Evolutionary conservation across 1,140 invertebrate genomes (phyloP).

Genomic region (Trissolcus basalis): DNA sequence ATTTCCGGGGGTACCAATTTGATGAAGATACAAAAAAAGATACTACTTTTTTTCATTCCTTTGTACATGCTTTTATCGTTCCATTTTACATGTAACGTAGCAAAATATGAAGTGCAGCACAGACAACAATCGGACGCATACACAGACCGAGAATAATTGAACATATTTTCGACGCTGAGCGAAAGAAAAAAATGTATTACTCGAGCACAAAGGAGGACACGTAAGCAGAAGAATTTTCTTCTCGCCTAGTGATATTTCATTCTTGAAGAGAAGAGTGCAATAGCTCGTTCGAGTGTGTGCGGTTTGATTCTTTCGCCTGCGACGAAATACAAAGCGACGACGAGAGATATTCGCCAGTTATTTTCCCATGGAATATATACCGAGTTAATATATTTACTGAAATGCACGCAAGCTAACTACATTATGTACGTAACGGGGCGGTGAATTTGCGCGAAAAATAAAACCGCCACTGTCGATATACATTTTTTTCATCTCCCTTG

Average conservation of each 20-base stretch:
- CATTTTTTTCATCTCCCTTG: too few relatives aligned
- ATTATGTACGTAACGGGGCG: constrained; percentile 22
- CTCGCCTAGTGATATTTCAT: not conserved
- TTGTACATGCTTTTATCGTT: too few relatives aligned
- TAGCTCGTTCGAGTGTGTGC: not conserved
- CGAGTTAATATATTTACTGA: constrained; percentile 31
- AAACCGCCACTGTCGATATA: too few relatives aligned
- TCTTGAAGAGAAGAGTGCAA: not conserved
- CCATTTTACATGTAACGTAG: too few relatives aligned
- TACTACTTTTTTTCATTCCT: too few relatives aligned
- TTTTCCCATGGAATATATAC: constrained; percentile 18
- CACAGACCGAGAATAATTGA: too few relatives aligned
- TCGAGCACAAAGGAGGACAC: not conserved
- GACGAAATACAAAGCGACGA: constrained; percentile 13
- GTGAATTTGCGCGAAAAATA: constrained; percentile 26
- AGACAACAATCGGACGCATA: too few relatives aligned
- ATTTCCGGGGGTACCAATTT: too few relatives aligned
- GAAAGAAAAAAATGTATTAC: too few relatives aligned
- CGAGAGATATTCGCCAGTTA: constrained; percentile 11
- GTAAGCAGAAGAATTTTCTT: not conserved
- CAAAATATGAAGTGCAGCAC: too few relatives aligned
- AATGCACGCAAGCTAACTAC: constrained; percentile 14
- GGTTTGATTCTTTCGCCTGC: constrained; percentile 13
- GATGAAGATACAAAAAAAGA: too few relatives aligned
- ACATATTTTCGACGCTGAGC: too few relatives aligned